Conservation (phyloP, 2,113 vertebrate genomes). For the Cynocephalus volans region DNA sequence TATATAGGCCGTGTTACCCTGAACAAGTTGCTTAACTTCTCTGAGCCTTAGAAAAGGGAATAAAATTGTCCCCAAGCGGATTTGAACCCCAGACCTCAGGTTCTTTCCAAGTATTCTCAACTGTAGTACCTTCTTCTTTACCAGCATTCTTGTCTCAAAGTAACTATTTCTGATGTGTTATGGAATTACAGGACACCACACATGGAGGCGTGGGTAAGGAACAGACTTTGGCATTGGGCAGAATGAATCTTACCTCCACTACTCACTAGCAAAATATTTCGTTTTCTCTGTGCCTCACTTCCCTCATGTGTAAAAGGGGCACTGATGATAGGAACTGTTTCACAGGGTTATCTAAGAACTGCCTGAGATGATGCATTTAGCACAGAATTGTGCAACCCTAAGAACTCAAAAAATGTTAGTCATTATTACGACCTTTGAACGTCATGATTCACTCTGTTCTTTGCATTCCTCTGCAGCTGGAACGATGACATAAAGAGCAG, state of each 20-base stretch:
- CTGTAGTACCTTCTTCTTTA: not conserved
- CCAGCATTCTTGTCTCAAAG: not conserved
- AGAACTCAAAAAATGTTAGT: slow-evolving; percentile 31
- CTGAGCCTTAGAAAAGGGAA: slow-evolving; percentile 1
- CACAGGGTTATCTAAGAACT: not conserved
- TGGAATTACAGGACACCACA: not conserved
- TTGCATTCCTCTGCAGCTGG: slow-evolving; percentile 32
- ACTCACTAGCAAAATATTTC: not conserved
- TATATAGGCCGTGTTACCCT: not conserved
- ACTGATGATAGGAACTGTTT: not conserved
- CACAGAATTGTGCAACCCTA: not conserved
- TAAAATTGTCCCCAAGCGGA: not conserved
- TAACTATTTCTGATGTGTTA: not conserved
- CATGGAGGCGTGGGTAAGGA: not conserved
- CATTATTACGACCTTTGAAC: slow-evolving; percentile 6
- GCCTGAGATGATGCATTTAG: not conserved
- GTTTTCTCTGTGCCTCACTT: slow-evolving; percentile 16
- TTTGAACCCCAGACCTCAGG: not conserved
- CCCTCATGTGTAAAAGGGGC: not conserved
- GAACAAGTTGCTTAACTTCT: slow-evolving; percentile 26
- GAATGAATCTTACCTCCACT: not conserved
- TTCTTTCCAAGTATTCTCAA: not conserved
- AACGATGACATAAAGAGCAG: not conserved
- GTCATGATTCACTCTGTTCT: slow-evolving; percentile 59
- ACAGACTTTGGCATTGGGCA: not conserved